A percentile compares a stretch with the other conserved stretches of the same genome.
Conservation (phyloP, 2,888 invertebrate genomes). For the Drosophila demipolita region DNA sequence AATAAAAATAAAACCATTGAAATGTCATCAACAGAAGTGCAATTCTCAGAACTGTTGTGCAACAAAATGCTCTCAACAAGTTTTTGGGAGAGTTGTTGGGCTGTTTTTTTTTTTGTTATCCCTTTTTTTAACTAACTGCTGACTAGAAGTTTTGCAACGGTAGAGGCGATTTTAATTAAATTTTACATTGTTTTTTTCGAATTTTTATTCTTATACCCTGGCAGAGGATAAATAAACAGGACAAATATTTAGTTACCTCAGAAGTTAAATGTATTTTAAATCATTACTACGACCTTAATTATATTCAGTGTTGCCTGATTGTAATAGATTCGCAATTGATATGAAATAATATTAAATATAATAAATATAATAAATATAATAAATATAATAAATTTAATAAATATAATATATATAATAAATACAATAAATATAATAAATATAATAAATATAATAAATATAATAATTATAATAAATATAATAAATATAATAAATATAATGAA, state of each 20-base stretch:
- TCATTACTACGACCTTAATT: background rate
- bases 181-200: conserved; percentile 55
- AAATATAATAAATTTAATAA: no score
- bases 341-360: no score
- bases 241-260: background rate
- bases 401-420: no score
- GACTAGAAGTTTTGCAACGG: conserved; percentile 11
- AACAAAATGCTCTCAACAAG: conserved; percentile 11
- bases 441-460: no score
- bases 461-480: no score
- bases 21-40: conserved; percentile 28
- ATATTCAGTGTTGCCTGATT: background rate
- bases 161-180: conserved; percentile 71
- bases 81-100: conserved; percentile 11
- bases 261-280: background rate
- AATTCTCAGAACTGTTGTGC: conserved; percentile 14
- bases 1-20: conserved; percentile 20
- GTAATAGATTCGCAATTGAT: background rate
- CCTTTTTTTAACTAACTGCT: conserved; percentile 28
- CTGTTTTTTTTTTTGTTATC: conserved; percentile 6
- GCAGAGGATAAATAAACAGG: background rate
- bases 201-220: conserved; percentile 14
- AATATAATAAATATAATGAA: no score
- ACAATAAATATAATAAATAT: no score
- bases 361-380: no score